Conservation (phyloP, 1,140 invertebrate genomes). For the Drosophila prosaltans region DNA sequence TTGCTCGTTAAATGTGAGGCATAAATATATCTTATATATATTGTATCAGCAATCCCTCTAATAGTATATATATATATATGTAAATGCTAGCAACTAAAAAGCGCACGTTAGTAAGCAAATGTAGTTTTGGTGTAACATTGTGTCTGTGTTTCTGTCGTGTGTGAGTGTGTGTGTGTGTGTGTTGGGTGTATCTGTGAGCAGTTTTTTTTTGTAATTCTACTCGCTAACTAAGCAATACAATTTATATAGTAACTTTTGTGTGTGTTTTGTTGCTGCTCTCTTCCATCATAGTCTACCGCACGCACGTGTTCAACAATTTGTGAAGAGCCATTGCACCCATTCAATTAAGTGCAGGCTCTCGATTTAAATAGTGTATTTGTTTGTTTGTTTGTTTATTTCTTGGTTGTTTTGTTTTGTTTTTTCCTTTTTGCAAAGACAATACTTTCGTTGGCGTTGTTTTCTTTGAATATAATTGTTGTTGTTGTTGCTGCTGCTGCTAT, state of each 20-base stretch:
- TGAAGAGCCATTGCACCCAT: background rate
- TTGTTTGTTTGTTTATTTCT: slow-evolving; percentile 19
- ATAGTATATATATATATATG: slow-evolving; percentile 24
- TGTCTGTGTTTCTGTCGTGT: background rate
- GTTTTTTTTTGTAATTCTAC: slow-evolving; percentile 29
- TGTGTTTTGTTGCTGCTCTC: slow-evolving; percentile 34
- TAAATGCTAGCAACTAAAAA: slow-evolving; percentile 72
- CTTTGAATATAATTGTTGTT: slow-evolving; percentile 27
- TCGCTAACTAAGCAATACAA: slow-evolving; percentile 67
- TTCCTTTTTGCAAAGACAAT: slow-evolving; percentile 77
- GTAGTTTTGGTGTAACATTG: slow-evolving; percentile 33
- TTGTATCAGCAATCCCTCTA: slow-evolving; percentile 12
- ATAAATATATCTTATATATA: background rate
- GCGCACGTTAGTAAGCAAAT: slow-evolving; percentile 52
- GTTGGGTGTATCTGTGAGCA: slow-evolving; percentile 9
- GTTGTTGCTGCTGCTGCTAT: slow-evolving; percentile 34
- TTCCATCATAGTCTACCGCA: slow-evolving; percentile 21
- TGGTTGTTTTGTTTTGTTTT: slow-evolving; percentile 46
- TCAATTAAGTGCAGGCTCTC: background rate
- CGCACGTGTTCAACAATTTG: slow-evolving; percentile 14
- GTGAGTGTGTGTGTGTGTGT: slow-evolving; percentile 18
- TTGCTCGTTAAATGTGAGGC: slow-evolving; percentile 6
- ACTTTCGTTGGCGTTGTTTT: slow-evolving; percentile 78
- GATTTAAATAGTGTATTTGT: slow-evolving; percentile 40
- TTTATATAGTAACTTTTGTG: slow-evolving; percentile 76